Evolutionary conservation across 2,888 invertebrate species (phyloP).

Genomic region (Polia nebulosa): DNA sequence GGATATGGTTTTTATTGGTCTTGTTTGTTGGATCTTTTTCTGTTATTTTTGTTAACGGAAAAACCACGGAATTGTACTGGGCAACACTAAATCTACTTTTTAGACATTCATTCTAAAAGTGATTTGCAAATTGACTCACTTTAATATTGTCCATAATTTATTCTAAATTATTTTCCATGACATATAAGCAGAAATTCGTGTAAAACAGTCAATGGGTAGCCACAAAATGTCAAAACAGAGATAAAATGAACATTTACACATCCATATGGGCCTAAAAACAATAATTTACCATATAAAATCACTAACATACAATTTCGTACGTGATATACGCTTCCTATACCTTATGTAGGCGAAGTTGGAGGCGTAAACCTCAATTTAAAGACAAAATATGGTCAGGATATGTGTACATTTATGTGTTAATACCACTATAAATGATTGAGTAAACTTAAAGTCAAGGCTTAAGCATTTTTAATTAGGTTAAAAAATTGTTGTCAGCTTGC

Average conservation of each 20-base stretch:
- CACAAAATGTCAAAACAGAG: conserved; percentile 59
- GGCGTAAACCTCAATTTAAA: conserved; percentile 69
- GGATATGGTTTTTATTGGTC: neutral
- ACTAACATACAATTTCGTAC: conserved; percentile 53
- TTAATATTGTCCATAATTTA: neutral
- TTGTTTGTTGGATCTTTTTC: conserved; percentile 1
- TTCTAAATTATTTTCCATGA: neutral
- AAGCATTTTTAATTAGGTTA: conserved; percentile 56
- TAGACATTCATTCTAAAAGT: neutral
- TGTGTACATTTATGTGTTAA: conserved; percentile 63
- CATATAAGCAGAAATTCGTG: conserved; percentile 31
- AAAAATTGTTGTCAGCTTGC: conserved; percentile 38
- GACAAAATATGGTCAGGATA: conserved; percentile 68
- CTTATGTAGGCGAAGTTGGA: conserved; percentile 64
- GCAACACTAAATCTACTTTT: neutral
- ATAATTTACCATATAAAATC: conserved; percentile 58
- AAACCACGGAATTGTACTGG: neutral
- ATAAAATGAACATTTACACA: conserved; percentile 51
- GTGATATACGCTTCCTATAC: conserved; percentile 55
- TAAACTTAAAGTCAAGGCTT: conserved; percentile 63
- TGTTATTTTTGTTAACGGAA: neutral
- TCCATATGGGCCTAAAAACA: conserved; percentile 44
- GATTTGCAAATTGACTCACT: neutral
- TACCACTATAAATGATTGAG: conserved; percentile 53
- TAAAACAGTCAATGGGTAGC: conserved; percentile 32